Percentiles rank a stretch among this genome's conserved stretches.
phyloP scores from a whole-genome alignment of 2,888 invertebrate species.

The Eilema sororculum region DNA sequence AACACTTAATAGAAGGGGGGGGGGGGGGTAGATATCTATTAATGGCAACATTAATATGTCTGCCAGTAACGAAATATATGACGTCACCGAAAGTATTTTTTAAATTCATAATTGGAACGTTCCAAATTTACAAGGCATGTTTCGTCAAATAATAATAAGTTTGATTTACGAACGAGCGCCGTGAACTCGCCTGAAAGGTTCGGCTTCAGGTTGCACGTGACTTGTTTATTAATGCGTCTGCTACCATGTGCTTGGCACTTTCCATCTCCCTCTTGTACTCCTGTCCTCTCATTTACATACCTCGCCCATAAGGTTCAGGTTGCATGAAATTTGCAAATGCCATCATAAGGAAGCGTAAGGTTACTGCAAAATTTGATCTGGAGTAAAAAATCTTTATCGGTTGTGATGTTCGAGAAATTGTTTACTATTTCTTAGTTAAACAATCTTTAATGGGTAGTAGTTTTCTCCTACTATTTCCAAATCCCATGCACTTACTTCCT shows the following conservation, averaged over 20 bases:
- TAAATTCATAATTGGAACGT: conserved; percentile 16
- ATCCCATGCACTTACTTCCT: too few relatives aligned
- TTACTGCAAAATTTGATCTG: conserved; percentile 31
- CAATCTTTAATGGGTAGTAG: too few relatives aligned
- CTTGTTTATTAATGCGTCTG: conserved; percentile 58
- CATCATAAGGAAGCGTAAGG: conserved; percentile 27
- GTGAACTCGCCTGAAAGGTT: conserved; percentile 40
- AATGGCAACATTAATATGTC: too few relatives aligned
- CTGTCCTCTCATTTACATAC: conserved; percentile 55
- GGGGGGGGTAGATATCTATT: too few relatives aligned
- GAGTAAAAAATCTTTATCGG: conserved; percentile 23
- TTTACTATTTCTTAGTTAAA: too few relatives aligned
- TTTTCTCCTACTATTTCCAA: too few relatives aligned
- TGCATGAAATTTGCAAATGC: conserved; percentile 64
- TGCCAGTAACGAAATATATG: neutral
- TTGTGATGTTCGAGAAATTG: too few relatives aligned
- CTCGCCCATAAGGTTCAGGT: conserved; percentile 47
- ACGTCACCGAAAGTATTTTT: neutral
- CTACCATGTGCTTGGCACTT: conserved; percentile 46
- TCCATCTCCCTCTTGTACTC: conserved; percentile 13
- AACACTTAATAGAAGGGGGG: too few relatives aligned
- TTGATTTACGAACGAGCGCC: conserved; percentile 38
- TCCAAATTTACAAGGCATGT: conserved; percentile 13
- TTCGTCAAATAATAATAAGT: conserved; percentile 31
- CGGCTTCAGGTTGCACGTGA: conserved; percentile 53